phyloP scores from a whole-genome alignment of 1,140 invertebrate genomes.

The Dreissena polymorpha region DNA sequence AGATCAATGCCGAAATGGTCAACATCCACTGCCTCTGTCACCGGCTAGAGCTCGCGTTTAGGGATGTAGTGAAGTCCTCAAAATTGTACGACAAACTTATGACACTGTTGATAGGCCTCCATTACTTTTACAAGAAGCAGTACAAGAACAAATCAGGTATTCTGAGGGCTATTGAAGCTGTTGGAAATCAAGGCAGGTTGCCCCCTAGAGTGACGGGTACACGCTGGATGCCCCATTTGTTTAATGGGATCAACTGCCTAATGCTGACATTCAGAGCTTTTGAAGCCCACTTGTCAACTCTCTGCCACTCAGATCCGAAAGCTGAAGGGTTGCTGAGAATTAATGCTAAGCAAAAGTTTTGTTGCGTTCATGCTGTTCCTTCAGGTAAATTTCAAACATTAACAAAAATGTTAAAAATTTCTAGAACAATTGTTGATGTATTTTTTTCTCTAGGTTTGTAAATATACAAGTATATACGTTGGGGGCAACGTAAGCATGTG shows the following conservation, averaged over 20 bases:
- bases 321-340: conserved; percentile 31
- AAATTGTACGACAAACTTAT: conserved; percentile 57
- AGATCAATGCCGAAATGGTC: conserved; percentile 41
- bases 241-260: conserved; percentile 5
- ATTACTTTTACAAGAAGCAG: conserved; percentile 58
- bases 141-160: conserved; percentile 48
- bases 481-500: too few relatives aligned
- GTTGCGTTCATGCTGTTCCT: conserved; percentile 21
- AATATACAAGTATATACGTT: too few relatives aligned
- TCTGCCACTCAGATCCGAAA: conserved; percentile 22
- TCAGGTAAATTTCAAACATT: conserved; percentile 15
- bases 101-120: conserved; percentile 55
- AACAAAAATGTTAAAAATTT: neutral
- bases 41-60: conserved; percentile 49
- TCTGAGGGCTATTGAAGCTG: neutral
- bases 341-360: conserved; percentile 28
- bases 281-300: conserved; percentile 43
- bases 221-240: conserved; percentile 33
- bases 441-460: too few relatives aligned
- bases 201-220: conserved; percentile 33
- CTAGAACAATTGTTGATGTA: too few relatives aligned
- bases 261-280: conserved; percentile 5
- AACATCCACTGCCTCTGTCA: conserved; percentile 57
- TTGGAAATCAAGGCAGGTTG: conserved; percentile 8
- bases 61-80: conserved; percentile 52